phyloP scores from a whole-genome alignment of 2,113 vertebrate genomes.

The Scophthalmus maximus region DNA sequence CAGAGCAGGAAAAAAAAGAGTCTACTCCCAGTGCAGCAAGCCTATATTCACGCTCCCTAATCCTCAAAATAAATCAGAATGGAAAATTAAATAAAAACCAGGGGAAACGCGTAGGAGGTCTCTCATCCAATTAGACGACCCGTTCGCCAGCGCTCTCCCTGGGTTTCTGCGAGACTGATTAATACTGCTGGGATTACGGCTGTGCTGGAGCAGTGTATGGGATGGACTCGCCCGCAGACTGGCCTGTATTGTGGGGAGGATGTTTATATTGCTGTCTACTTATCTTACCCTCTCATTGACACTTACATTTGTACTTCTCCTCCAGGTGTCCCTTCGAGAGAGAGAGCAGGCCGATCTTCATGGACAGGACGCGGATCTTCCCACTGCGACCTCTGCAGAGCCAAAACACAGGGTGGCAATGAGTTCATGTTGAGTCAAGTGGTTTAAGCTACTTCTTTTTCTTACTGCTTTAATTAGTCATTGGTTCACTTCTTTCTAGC shows the following conservation, averaged over 20 bases:
- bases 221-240: conserved; percentile 4
- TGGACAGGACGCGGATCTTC: conserved; percentile 94
- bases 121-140: conserved; percentile 74
- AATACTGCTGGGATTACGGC: conserved; percentile 54
- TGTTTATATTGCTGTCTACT: neutral
- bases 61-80: conserved; percentile 65
- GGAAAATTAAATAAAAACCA: conserved; percentile 67
- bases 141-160: conserved; percentile 27
- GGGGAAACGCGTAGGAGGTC: conserved; percentile 64
- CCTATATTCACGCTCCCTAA: conserved; percentile 53
- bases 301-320: conserved; percentile 98
- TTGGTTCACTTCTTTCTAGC: neutral
- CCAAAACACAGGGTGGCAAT: conserved; percentile 20
- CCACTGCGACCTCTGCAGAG: conserved; percentile 90
- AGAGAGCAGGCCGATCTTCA: conserved; percentile 96
- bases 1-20: conserved; percentile 56
- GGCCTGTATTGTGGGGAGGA: neutral
- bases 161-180: conserved; percentile 51
- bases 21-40: conserved; percentile 57
- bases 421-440: neutral
- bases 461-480: neutral
- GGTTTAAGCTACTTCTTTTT: neutral
- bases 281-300: conserved; percentile 18
- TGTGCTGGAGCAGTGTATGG: conserved; percentile 12
- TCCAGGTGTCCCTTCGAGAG: conserved; percentile 96